Evolutionary conservation across 2,113 vertebrate species (phyloP).

Genomic region (Sceloporus tristichus): DNA sequence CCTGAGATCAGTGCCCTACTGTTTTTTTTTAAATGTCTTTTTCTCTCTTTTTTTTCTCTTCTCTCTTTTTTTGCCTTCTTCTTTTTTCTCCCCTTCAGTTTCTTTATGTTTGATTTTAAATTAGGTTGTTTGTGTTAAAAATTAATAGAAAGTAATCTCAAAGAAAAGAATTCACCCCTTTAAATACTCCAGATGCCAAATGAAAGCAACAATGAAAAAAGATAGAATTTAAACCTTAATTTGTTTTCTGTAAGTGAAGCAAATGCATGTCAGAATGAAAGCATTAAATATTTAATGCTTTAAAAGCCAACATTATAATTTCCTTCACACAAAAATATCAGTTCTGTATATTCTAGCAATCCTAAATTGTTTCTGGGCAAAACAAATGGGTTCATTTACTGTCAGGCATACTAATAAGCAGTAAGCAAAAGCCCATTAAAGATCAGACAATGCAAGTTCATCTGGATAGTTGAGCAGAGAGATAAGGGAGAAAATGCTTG

Average conservation of each 20-base stretch:
- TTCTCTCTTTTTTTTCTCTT: too few relatives aligned
- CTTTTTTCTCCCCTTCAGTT: too few relatives aligned
- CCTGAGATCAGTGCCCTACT: too few relatives aligned
- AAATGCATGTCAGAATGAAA: slow-evolving; percentile 43
- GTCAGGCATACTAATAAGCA: neutral
- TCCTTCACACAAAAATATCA: slow-evolving; percentile 41
- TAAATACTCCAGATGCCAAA: slow-evolving; percentile 38
- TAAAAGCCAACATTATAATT: slow-evolving; percentile 47
- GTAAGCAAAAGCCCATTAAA: slow-evolving; percentile 39
- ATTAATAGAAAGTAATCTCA: neutral
- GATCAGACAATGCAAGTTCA: neutral
- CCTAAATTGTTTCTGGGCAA: neutral
- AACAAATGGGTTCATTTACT: slow-evolving; percentile 36
- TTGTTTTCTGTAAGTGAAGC: slow-evolving; percentile 33
- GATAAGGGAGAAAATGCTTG: neutral
- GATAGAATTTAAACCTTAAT: slow-evolving; percentile 19
- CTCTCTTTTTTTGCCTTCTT: too few relatives aligned
- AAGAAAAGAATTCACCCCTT: slow-evolving; percentile 4
- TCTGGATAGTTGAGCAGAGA: neutral
- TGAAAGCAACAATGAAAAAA: fast-evolving
- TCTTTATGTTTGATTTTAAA: too few relatives aligned
- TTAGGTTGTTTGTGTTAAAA: too few relatives aligned
- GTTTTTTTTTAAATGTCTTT: too few relatives aligned
- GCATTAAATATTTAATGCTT: slow-evolving; percentile 58
- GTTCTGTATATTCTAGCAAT: slow-evolving; percentile 45